Base-by-base conservation (phyloP, 2,888 invertebrate species). In the Scaptomyza parva region DNA sequence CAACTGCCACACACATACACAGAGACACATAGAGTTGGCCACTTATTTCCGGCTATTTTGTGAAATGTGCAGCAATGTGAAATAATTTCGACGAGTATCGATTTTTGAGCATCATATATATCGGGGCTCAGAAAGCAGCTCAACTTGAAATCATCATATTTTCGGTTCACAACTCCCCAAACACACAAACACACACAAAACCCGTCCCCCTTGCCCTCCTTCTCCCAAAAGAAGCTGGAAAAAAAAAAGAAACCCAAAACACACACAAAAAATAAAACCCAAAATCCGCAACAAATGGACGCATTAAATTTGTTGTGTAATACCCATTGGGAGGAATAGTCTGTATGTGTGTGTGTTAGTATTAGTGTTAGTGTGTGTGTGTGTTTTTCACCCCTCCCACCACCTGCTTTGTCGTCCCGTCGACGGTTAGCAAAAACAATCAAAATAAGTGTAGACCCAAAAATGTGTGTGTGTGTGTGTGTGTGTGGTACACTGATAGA, bases 341-440 rank as follows among this genome's bases (percentile, higher is more conserved):
- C 20, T 50, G 22, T 14, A 14, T 37, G 14, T 22, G 26, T 30
- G 28, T 24, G 24, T 47, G 51, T 44, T n/a, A n/a, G n/a, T n/a
- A n/a, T n/a, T n/a, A n/a, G n/a, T n/a, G n/a, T n/a, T n/a, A n/a
- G 17, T 40, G 8, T 37, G 61, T 45, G 37, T 33, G 47, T 28
- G 14, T 17, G 24, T 28, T n/a, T 33, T 33, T 5, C 33, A 26
- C 3, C 9, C 28, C 28, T 26, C 2, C 9, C n/a, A n/a, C n/a
- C n/a, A n/a, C n/a, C n/a, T n/a, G n/a, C n/a, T n/a, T n/a, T n/a
- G n/a, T n/a, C n/a, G n/a, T n/a, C n/a, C n/a, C n/a, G n/a, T n/a
- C n/a, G n/a, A n/a, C n/a, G n/a, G 44, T 43, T 41, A 11, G 60
- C 81, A 14, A 79, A 79, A 79, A 84, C 85, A 79, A 79, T 79